Evolutionary conservation across 2,113 vertebrate genomes (phyloP).

Genomic region (Pontoporia blainvillei): DNA sequence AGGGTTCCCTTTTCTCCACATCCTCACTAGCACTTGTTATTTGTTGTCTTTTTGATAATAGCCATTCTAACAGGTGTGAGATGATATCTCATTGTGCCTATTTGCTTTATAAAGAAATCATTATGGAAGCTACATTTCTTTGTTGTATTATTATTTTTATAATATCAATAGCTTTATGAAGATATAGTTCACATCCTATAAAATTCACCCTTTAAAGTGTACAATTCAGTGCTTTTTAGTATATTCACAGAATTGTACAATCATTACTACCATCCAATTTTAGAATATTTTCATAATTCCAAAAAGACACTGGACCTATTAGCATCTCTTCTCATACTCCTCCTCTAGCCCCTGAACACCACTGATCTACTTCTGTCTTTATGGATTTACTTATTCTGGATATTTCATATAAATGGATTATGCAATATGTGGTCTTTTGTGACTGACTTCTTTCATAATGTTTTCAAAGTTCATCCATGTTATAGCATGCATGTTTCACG

Average conservation of each 20-base stretch:
- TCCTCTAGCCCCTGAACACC: neutral
- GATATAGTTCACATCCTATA: neutral
- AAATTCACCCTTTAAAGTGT: neutral
- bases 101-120: neutral
- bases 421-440: neutral
- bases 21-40: neutral
- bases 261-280: neutral
- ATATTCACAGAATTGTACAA: neutral
- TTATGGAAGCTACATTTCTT: neutral
- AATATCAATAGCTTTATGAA: neutral
- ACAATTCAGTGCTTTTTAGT: neutral
- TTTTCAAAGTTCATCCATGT: neutral
- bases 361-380: neutral
- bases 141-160: neutral
- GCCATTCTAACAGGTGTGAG: neutral
- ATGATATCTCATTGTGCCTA: neutral
- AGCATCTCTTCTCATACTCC: neutral
- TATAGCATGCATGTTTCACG: neutral
- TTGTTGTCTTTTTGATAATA: neutral
- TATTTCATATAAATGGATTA: neutral
- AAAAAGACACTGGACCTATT: neutral
- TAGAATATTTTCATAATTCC: neutral
- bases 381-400: neutral
- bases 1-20: neutral
- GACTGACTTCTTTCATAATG: neutral